These are phyloP conservation scores for Dicrurus megarhynchus DNA, from an alignment of 2,113 vertebrate genomes.

Conservation along the genomic window DNA sequence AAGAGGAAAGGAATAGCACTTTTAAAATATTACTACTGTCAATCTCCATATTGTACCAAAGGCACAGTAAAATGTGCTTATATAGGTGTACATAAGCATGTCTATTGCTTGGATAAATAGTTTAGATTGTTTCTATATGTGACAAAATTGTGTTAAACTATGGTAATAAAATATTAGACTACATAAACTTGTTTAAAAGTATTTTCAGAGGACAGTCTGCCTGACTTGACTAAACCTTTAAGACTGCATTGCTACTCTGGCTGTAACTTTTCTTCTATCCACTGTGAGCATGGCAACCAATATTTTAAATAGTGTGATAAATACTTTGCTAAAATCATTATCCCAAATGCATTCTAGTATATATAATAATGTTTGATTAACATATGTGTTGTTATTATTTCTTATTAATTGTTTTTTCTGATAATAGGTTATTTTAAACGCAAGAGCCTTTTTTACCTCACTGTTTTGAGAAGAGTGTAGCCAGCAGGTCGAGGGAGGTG, in stretches of 20 bases:
- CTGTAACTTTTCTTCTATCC: background rate
- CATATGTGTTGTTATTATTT: background rate
- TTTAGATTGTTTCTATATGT: background rate
- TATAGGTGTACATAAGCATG: background rate
- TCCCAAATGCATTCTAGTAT: background rate
- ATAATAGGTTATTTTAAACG: background rate
- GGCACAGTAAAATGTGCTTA: background rate
- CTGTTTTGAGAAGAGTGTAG: background rate
- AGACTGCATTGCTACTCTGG: background rate
- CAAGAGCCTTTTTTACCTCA: background rate
- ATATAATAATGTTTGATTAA: background rate
- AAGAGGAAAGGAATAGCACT: background rate
- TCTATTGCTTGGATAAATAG: background rate
- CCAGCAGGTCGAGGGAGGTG: background rate
- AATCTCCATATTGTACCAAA: background rate
- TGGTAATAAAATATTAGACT: background rate
- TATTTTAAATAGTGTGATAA: background rate
- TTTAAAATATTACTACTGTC: background rate
- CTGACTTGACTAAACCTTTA: background rate
- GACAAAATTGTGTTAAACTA: background rate
- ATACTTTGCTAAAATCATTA: background rate
- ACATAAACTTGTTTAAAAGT: background rate
- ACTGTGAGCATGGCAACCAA: background rate
- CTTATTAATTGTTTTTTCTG: background rate
- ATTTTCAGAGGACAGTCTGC: background rate